phyloP scores from a whole-genome alignment of 2,797 vertebrate species.

The Brotula barbata region DNA sequence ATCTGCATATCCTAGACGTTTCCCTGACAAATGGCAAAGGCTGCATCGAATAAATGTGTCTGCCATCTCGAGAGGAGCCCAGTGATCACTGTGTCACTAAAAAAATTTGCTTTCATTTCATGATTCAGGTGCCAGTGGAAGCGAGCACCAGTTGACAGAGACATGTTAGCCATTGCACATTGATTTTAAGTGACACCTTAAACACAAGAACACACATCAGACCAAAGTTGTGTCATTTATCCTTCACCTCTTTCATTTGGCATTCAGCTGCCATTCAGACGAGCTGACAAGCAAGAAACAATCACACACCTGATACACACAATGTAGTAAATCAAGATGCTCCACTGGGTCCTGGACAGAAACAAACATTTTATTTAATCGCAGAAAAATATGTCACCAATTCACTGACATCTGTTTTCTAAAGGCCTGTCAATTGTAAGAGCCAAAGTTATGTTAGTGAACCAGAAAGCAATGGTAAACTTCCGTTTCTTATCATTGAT shows the following conservation, averaged over 20 bases:
- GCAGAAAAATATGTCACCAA: background rate
- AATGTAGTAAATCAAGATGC: constrained; percentile 30
- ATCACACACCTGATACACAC: constrained; percentile 43
- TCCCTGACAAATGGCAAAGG: background rate
- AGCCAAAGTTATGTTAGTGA: background rate
- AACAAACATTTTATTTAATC: constrained; percentile 9
- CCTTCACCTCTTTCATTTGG: constrained; percentile 7
- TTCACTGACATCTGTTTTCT: constrained; percentile 9
- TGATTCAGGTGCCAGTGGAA: constrained; percentile 10
- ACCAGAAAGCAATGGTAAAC: background rate
- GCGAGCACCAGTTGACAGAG: background rate
- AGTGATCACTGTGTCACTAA: constrained; percentile 48
- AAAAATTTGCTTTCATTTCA: constrained; percentile 43
- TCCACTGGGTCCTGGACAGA: constrained; percentile 7
- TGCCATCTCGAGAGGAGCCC: background rate
- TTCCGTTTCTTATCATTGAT: constrained; percentile 2
- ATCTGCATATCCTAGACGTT: background rate
- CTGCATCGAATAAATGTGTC: background rate
- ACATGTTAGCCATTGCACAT: background rate
- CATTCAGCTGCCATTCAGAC: constrained; percentile 11
- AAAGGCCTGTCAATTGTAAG: background rate
- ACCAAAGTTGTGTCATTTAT: constrained; percentile 12
- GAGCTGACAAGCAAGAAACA: constrained; percentile 11
- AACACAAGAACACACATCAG: background rate
- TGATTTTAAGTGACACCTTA: background rate